These are phyloP conservation scores for Cynoglossus semilaevis DNA, from an alignment of 2,113 vertebrate species.

Conservation along the genomic window DNA sequence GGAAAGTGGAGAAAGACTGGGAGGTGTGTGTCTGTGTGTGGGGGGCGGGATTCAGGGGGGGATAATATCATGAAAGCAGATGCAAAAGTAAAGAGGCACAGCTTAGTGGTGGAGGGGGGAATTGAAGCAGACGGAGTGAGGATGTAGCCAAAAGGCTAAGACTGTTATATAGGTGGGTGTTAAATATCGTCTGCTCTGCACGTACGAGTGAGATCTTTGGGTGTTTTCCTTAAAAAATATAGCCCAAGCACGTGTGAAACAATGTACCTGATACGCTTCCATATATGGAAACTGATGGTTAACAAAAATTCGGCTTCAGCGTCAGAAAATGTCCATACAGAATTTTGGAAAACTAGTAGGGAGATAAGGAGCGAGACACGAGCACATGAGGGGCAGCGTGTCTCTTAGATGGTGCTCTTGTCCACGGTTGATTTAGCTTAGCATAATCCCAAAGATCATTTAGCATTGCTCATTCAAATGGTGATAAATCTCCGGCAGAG, in stretches of 20 bases:
- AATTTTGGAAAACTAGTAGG: slow-evolving; percentile 14
- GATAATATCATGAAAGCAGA: slow-evolving; percentile 59
- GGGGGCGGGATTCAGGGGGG: slow-evolving; percentile 50
- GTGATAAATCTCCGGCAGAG: slow-evolving; percentile 65
- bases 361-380: neutral
- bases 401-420: slow-evolving; percentile 54
- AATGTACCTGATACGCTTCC: slow-evolving; percentile 2
- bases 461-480: slow-evolving; percentile 65
- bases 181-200: slow-evolving; percentile 43
- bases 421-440: slow-evolving; percentile 66
- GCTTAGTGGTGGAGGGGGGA: slow-evolving; percentile 45
- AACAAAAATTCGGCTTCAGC: slow-evolving; percentile 36
- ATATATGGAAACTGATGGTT: slow-evolving; percentile 16
- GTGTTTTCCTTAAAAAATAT: no score
- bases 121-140: slow-evolving; percentile 28
- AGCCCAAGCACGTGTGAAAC: no score
- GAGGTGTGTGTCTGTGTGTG: no score
- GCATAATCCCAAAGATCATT: slow-evolving; percentile 72
- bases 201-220: neutral
- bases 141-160: slow-evolving; percentile 51
- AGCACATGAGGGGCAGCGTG: slow-evolving; percentile 10
- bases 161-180: slow-evolving; percentile 50
- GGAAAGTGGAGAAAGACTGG: slow-evolving; percentile 8
- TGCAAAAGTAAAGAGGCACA: slow-evolving; percentile 48
- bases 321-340: slow-evolving; percentile 15